Evolutionary conservation across 1,140 invertebrate species (phyloP).

Genomic region (Lanistes nyassanus): DNA sequence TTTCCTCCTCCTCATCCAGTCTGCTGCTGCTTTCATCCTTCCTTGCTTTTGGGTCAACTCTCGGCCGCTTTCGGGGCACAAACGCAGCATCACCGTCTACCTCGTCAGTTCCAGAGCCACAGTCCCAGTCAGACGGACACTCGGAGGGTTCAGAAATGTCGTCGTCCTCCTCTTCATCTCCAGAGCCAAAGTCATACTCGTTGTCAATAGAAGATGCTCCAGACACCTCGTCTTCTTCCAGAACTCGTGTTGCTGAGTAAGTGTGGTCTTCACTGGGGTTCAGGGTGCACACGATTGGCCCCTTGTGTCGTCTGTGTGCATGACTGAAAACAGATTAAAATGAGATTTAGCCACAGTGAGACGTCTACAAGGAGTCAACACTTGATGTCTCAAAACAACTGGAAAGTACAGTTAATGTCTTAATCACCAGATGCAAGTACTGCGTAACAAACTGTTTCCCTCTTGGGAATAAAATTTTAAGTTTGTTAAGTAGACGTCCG

Average conservation of each 20-base stretch:
- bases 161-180: slow-evolving; percentile 25
- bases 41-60: slow-evolving; percentile 20
- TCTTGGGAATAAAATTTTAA: too few species aligned
- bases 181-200: slow-evolving; percentile 63
- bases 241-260: slow-evolving; percentile 67
- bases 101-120: slow-evolving; percentile 47
- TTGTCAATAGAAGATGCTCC: slow-evolving; percentile 66
- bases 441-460: too few species aligned
- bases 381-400: background rate
- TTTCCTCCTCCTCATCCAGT: slow-evolving; percentile 72
- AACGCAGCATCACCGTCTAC: slow-evolving; percentile 38
- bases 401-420: background rate
- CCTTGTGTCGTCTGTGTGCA: slow-evolving; percentile 11
- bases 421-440: too few species aligned
- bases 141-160: slow-evolving; percentile 30
- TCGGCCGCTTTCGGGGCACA: slow-evolving; percentile 23
- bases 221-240: slow-evolving; percentile 44
- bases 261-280: slow-evolving; percentile 82
- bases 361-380: background rate
- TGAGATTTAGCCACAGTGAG: background rate
- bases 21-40: slow-evolving; percentile 1
- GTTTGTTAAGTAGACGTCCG: too few species aligned
- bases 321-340: slow-evolving; percentile 11
- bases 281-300: slow-evolving; percentile 32
- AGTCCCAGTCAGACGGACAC: slow-evolving; percentile 47